Percentiles rank a stretch among this genome's conserved stretches.
Evolutionary conservation across 2,888 invertebrate genomes (phyloP).

Genomic region (Acanthosepion lycidas): DNA sequence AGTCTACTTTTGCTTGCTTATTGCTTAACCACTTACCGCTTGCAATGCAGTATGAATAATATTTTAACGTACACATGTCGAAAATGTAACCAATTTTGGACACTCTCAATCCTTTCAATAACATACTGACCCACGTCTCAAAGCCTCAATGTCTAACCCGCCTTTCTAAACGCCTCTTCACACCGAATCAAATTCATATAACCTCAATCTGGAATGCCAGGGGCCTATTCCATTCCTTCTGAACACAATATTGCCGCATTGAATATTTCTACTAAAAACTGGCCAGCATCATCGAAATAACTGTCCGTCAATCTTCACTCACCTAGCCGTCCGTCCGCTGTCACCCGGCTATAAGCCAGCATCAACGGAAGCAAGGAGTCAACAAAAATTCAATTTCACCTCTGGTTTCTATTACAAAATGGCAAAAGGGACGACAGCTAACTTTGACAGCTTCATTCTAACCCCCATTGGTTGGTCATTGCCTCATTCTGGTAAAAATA

Average conservation of each 20-base stretch:
- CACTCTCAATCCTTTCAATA: background rate
- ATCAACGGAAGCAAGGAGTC: background rate
- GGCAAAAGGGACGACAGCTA: background rate
- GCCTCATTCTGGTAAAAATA: background rate
- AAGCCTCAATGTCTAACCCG: background rate
- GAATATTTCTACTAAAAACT: background rate
- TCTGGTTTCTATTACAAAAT: background rate
- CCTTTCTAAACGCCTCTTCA: background rate
- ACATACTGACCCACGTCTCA: background rate
- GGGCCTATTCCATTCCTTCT: background rate
- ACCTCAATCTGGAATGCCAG: background rate
- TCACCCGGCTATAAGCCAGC: background rate
- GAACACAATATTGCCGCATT: background rate
- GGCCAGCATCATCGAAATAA: background rate
- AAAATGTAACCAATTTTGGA: background rate
- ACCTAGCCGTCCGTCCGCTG: background rate
- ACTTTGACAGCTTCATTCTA: background rate
- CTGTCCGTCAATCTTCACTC: background rate
- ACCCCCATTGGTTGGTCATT: background rate
- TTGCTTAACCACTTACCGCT: background rate
- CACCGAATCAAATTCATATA: background rate
- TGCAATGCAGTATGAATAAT: background rate
- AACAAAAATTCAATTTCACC: background rate
- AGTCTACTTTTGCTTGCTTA: background rate
- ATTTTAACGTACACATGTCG: background rate